Base-by-base conservation (phyloP, 2,888 invertebrate species). In the Drosophila neotestacea region DNA sequence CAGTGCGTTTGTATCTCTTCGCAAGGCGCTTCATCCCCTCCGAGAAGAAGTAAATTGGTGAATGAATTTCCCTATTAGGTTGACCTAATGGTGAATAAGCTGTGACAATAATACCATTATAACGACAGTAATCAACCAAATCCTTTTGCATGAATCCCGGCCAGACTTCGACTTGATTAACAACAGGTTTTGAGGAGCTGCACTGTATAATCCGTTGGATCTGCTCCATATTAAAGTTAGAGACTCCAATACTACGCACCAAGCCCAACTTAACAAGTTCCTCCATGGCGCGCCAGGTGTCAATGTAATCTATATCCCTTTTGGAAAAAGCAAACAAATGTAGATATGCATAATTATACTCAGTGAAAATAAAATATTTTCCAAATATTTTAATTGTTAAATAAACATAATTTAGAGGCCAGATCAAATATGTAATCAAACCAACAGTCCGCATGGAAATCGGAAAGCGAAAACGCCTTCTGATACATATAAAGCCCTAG, bases 61-160 rank as follows among this genome's bases (percentile, higher is more conserved):
- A 93, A 28, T 94, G 93, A 1, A 94, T 83, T 0, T 94, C 92
- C 0, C 94, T 94, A 91, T 93, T 91, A 1, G 94, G 94, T 46
- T 94, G 93, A 11, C 96, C 97, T 58, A 97, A 93, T 0, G 96
- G 96, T 50, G 95, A 94, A 92, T 96, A 97, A 0, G 93, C 96
- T 88, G 93, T 95, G 64, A 97, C 93, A 0, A 93, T 92, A 56
- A 98, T 95, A 55, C 93, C 93, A 39, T 94, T 93, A 4, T 94
- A 90, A 44, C 94, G 93, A 90, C 96, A 96, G 87, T 95, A 96
- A 1, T 95, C 92, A 0, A 95, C 94, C 4, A 97, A 91, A 34
- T 94, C 94, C 27, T 89, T 89, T 48, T 92, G 91, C 85, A 91
- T 91, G 34, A 92, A 89, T 3, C 86, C 91, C 0, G 92, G 91